Evolutionary conservation across 2,797 vertebrate genomes (phyloP).

Genomic region (Poecilia wingei): DNA sequence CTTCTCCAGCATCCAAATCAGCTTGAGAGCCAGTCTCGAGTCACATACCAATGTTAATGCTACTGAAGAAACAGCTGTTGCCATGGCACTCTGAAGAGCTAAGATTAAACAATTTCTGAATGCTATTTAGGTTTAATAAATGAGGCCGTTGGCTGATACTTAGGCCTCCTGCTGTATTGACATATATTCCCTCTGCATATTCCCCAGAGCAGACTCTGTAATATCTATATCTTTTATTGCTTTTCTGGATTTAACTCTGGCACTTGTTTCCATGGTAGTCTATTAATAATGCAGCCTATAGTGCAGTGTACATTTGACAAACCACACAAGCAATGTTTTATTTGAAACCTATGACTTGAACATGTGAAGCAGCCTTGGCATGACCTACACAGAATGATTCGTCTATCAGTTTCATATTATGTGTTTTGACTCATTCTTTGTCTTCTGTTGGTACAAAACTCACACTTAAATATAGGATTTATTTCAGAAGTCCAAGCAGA

Average conservation of each 20-base stretch:
- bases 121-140: conserved; percentile 45
- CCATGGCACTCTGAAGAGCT: conserved; percentile 47
- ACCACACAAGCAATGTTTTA: conserved; percentile 5
- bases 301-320: conserved; percentile 8
- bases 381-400: background rate
- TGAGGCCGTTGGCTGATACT: conserved; percentile 22
- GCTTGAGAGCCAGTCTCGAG: background rate
- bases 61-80: conserved; percentile 55
- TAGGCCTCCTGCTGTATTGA: conserved; percentile 14
- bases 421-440: background rate
- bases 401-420: background rate
- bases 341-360: conserved; percentile 20
- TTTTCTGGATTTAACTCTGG: conserved; percentile 10
- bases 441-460: background rate
- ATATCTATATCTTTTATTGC: background rate
- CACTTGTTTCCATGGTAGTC: conserved; percentile 12
- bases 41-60: background rate
- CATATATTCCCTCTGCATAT: conserved; percentile 4
- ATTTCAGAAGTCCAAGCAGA: background rate
- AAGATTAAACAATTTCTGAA: conserved; percentile 44
- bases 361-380: background rate
- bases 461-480: background rate
- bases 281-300: conserved; percentile 16
- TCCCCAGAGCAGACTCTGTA: background rate
- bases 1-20: background rate